Base-by-base conservation (phyloP, 2,797 vertebrate species). In the Euphonia xanthogaster region DNA sequence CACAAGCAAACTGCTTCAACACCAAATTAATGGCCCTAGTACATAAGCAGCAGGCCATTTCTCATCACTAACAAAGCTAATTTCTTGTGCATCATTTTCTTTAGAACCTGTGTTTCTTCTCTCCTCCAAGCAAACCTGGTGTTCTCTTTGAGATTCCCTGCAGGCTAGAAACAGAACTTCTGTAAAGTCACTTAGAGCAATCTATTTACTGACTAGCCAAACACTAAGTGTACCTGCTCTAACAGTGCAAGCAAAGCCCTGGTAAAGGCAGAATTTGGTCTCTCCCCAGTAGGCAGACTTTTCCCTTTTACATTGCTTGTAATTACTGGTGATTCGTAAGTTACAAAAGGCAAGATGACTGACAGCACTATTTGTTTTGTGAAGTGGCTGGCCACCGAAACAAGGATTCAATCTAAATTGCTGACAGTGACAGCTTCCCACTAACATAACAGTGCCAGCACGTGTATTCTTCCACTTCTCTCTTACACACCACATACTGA, bases 281-380 rank as follows among this genome's bases (percentile, higher is more conserved):
- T 35, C 37, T 86, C 8, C 31, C 30, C 30, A 50, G 0, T 5
- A 81, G 21, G 16, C 31, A 73, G 53, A 42, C 15, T 55, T 50
- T 35, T 62, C 31, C 14, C 18, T 62, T 72, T 77, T 50, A 75
- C 6, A 7, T 2, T 33, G 45, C 57, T 63, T 57, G 12, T 45
- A 70, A 60, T 42, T 79, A 37, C 40, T 27, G 7, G 9, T 9
- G 19, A 48, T 88, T 24, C 67, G 0, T 8, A 77, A 45, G 22
- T 71, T 88, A 87, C n/a, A 39, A 77, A 81, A 74, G 45, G 45
- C 72, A 62, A 74, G 53, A 77, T 37, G 31, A 86, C 20, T 79
- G 77, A 84, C 74, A 76, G 83, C 31, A 54, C n/a, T 71, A 31
- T 42, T 79, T 44, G 23, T 67, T 93, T 83, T 54, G 78, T 44